These are phyloP conservation scores for Octopus bimaculoides DNA, from an alignment of 1,140 invertebrate genomes.

Conservation along the genomic window DNA sequence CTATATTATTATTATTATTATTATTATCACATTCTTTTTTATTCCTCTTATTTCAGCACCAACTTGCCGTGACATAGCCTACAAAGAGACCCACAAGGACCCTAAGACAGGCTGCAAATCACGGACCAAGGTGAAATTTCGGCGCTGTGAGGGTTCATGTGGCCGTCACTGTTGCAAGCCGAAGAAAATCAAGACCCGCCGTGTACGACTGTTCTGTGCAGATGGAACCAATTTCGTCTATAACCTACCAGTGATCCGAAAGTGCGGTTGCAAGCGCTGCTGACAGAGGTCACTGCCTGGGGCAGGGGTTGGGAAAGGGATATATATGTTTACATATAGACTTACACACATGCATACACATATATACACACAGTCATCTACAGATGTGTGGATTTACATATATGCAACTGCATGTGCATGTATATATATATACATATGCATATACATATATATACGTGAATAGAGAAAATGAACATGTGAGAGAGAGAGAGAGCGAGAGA, in stretches of 20 bases:
- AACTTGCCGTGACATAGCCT: conserved; percentile 43
- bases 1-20: too few relatives aligned
- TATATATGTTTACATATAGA: too few relatives aligned
- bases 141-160: conserved; percentile 47
- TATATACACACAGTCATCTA: too few relatives aligned
- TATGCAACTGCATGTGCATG: too few relatives aligned
- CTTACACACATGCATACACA: too few relatives aligned
- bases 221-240: conserved; percentile 91
- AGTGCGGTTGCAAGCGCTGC: conserved; percentile 64
- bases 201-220: conserved; percentile 88
- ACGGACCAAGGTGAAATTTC: conserved; percentile 43
- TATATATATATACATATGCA: too few relatives aligned
- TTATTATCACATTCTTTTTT: background rate
- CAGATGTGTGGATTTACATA: too few relatives aligned
- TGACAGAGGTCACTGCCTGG: conserved; percentile 27
- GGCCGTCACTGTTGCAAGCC: conserved; percentile 78
- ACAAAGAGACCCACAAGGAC: conserved; percentile 47
- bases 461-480: too few relatives aligned
- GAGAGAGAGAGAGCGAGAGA: too few relatives aligned
- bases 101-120: conserved; percentile 48
- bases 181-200: conserved; percentile 85
- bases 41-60: conserved; percentile 37
- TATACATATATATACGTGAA: too few relatives aligned
- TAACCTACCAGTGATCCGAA: conserved; percentile 92
- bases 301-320: too few relatives aligned